Evolutionary conservation across 2,113 vertebrate genomes (phyloP).

Genomic region (Plectropomus leopardus): DNA sequence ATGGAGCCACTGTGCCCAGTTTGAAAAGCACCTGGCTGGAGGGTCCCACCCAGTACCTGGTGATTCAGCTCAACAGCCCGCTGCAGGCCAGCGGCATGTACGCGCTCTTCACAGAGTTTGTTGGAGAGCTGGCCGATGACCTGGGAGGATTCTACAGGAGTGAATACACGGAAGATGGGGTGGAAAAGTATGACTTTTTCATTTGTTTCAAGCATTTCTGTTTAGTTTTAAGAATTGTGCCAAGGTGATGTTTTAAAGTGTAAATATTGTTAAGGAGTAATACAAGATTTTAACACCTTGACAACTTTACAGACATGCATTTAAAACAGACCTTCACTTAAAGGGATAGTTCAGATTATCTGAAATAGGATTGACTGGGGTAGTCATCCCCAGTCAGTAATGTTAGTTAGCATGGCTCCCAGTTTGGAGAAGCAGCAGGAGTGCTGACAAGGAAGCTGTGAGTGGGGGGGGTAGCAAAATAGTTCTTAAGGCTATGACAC

Average conservation of each 20-base stretch:
- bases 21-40: constrained; percentile 79
- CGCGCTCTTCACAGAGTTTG: constrained; percentile 83
- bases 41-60: constrained; percentile 87
- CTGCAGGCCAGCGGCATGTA: constrained; percentile 79
- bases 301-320: neutral
- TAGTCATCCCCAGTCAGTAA: too few relatives aligned
- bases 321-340: neutral
- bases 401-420: too few relatives aligned
- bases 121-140: constrained; percentile 89
- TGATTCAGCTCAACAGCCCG: constrained; percentile 76
- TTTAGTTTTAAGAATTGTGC: neutral
- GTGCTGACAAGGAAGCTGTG: too few relatives aligned
- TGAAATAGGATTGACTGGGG: too few relatives aligned
- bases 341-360: neutral
- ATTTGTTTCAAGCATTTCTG: neutral
- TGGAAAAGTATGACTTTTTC: constrained; percentile 82
- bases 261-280: neutral
- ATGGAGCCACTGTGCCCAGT: fast-evolving
- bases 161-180: constrained; percentile 83
- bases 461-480: too few relatives aligned
- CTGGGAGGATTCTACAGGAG: constrained; percentile 95
- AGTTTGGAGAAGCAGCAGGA: too few relatives aligned
- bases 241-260: neutral
- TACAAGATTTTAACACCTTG: neutral
- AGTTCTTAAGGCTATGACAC: too few relatives aligned